Conservation (phyloP, 2,113 vertebrate genomes). For the Lycaon pictus region DNA sequence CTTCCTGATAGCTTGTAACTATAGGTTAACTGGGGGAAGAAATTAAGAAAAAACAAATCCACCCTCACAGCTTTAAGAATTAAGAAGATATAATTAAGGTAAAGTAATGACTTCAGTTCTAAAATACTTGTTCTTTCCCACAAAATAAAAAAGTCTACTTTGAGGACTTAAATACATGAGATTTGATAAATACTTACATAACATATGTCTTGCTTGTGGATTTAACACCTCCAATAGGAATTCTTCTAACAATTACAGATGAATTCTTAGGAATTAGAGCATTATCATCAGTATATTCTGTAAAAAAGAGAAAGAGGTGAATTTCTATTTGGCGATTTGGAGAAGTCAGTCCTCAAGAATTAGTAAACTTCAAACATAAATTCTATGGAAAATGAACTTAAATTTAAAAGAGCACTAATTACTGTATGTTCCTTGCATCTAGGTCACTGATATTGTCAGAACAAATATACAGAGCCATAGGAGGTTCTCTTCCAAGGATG, state of each 20-base stretch:
- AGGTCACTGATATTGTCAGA: conserved; percentile 1
- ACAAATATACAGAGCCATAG: background rate
- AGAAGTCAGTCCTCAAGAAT: conserved; percentile 20
- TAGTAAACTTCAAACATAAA: conserved; percentile 26
- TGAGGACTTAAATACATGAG: background rate
- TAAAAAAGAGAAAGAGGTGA: conserved; percentile 64
- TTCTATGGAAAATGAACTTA: conserved; percentile 18
- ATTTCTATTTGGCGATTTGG: conserved; percentile 55
- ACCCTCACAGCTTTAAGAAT: background rate
- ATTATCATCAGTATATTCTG: conserved; percentile 96
- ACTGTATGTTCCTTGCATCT: background rate
- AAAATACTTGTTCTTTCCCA: background rate
- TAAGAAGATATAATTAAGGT: background rate
- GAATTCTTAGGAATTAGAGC: conserved; percentile 97
- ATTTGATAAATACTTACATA: conserved; percentile 90
- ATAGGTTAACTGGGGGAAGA: background rate
- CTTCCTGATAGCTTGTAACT: background rate
- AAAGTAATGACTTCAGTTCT: background rate
- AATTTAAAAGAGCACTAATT: background rate
- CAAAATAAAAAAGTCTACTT: conserved; percentile 1
- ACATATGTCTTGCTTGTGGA: conserved; percentile 95
- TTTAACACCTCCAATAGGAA: conserved; percentile 95
- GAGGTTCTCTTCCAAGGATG: background rate
- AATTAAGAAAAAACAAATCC: background rate
- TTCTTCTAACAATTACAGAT: conserved; percentile 97